A percentile compares a stretch with the other conserved stretches of the same genome.
These are phyloP conservation scores for Clarias laeviceps DNA, from an alignment of 2,797 vertebrate genomes.

Conservation along the genomic window DNA sequence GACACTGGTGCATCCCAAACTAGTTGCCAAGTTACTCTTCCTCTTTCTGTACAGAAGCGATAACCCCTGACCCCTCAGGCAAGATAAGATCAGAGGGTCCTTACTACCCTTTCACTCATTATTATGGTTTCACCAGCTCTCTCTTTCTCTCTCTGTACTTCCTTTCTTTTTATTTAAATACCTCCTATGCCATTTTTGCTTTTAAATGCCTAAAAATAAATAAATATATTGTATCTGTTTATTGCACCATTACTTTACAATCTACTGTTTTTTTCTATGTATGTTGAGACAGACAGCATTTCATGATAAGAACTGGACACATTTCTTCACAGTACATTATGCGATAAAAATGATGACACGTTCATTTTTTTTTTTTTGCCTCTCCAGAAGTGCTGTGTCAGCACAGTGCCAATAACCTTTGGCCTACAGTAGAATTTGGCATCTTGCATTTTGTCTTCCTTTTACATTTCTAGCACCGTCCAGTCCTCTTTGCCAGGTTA, in stretches of 20 bases:
- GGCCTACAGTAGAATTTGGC: slow-evolving; percentile 32
- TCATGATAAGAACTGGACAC: neutral
- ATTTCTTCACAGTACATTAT: neutral
- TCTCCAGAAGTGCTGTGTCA: slow-evolving; percentile 12
- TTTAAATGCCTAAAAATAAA: neutral
- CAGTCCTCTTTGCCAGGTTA: slow-evolving; percentile 25
- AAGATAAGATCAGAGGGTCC: slow-evolving; percentile 54
- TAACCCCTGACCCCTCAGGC: slow-evolving; percentile 27
- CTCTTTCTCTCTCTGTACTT: neutral
- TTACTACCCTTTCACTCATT: slow-evolving; percentile 20
- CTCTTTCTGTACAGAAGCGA: neutral
- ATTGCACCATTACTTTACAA: neutral
- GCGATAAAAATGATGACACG: neutral
- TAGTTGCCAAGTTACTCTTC: slow-evolving; percentile 18
- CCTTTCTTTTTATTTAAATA: neutral
- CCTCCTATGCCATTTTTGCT: neutral
- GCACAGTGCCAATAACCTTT: slow-evolving; percentile 38
- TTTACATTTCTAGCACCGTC: slow-evolving; percentile 28
- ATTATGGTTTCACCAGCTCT: neutral
- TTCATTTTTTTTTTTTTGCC: neutral
- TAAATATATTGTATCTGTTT: neutral
- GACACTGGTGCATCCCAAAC: neutral
- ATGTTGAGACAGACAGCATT: neutral
- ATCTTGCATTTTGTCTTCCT: slow-evolving; percentile 23
- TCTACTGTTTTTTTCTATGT: neutral